Evolutionary conservation across 2,113 vertebrate genomes (phyloP).

Genomic region (Microtus oregoni): DNA sequence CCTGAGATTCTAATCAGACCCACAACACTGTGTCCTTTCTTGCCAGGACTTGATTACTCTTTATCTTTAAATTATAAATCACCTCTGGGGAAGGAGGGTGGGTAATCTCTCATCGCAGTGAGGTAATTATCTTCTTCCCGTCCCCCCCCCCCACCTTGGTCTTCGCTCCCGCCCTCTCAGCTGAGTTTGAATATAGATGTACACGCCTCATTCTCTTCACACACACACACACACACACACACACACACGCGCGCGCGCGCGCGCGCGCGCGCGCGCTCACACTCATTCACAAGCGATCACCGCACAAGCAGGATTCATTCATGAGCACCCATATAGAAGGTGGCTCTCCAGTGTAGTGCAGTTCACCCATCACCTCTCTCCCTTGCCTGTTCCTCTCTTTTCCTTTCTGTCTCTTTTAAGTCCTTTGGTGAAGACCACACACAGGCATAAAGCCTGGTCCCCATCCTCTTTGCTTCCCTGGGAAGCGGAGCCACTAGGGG

Average conservation of each 20-base stretch:
- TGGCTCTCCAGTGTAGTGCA: background rate
- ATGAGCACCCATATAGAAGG: background rate
- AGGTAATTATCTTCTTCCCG: conserved; percentile 82
- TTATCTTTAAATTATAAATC: conserved; percentile 91
- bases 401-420: no score
- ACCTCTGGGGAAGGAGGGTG: conserved; percentile 83
- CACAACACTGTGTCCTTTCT: conserved; percentile 86
- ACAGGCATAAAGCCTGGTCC: background rate
- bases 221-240: background rate
- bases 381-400: accelerated
- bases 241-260: background rate
- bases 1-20: conserved; percentile 88
- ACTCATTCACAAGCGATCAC: conserved; percentile 1
- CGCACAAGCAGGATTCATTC: conserved; percentile 15
- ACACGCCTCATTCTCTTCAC: background rate
- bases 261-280: background rate
- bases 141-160: conserved; percentile 66
- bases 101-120: conserved; percentile 80
- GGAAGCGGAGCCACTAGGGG: background rate
- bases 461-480: accelerated
- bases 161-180: background rate
- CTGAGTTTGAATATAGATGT: conserved; percentile 58
- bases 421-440: background rate
- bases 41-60: conserved; percentile 87
- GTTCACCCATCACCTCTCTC: no score